Percentiles rank a stretch among this genome's conserved stretches.
Conservation (phyloP, 2,113 vertebrate genomes). For the Leiothrix lutea region DNA sequence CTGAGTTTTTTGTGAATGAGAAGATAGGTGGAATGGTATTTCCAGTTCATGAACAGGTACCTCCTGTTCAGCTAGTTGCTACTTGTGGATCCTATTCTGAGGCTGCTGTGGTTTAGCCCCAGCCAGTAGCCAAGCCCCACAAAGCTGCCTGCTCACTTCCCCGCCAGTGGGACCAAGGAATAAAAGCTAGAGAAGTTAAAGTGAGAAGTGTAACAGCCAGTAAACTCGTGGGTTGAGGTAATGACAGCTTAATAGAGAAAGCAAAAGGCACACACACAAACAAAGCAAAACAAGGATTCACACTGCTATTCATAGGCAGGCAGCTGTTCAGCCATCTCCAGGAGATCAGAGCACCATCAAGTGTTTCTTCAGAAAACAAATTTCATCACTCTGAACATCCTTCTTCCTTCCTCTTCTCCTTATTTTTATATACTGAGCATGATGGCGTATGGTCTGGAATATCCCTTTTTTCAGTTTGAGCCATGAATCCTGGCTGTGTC, state of each 20-base stretch:
- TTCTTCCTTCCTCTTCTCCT: not conserved
- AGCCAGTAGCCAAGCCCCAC: not conserved
- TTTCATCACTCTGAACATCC: not conserved
- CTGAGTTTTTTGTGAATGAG: not conserved
- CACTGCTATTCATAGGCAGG: too few relatives aligned
- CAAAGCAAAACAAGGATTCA: not conserved
- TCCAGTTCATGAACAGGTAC: not conserved
- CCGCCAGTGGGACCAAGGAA: not conserved
- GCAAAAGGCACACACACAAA: not conserved
- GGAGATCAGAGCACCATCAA: not conserved
- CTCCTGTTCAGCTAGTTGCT: not conserved
- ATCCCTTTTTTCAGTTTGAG: not conserved
- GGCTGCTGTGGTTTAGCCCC: not conserved
- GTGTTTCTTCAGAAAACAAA: not conserved
- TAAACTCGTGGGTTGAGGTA: not conserved
- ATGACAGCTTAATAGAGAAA: not conserved
- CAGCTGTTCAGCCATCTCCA: not conserved
- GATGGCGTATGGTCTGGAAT: not conserved
- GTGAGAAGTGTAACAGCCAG: not conserved
- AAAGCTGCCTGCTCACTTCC: fast-evolving
- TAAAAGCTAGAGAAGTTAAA: not conserved
- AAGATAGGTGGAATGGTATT: not conserved
- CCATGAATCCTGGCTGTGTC: not conserved
- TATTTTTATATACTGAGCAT: not conserved
- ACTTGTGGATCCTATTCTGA: not conserved